These are phyloP conservation scores for Varecia variegata DNA, from an alignment of 2,797 vertebrate species.

Conservation along the genomic window DNA sequence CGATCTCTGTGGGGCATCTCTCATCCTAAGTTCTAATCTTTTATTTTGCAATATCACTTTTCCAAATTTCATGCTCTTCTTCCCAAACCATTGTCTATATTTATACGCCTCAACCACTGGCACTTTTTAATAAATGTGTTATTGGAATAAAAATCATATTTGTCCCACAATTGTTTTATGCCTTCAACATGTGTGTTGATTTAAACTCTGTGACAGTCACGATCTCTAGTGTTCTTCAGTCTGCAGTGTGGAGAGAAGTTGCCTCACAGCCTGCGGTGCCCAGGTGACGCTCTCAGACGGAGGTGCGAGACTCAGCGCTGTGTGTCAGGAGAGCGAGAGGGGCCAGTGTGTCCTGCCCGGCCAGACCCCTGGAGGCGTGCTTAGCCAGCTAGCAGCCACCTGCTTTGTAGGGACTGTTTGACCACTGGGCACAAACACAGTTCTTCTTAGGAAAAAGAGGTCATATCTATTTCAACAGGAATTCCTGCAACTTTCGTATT, in stretches of 20 bases:
- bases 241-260: background rate
- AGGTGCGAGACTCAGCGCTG: too few relatives aligned
- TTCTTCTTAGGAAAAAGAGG: background rate
- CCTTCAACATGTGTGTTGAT: background rate
- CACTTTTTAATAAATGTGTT: background rate
- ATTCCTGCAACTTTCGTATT: background rate
- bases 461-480: background rate
- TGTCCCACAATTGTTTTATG: background rate
- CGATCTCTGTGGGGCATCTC: background rate
- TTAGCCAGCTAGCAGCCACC: rapidly evolving
- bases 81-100: background rate
- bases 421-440: background rate
- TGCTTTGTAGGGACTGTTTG: background rate
- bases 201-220: background rate
- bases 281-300: rapidly evolving
- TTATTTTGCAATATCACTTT: background rate
- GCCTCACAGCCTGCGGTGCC: rapidly evolving
- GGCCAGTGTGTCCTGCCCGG: rapidly evolving
- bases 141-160: background rate
- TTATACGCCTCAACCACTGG: background rate
- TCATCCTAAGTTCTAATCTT: background rate
- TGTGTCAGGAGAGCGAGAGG: background rate
- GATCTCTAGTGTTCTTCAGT: background rate
- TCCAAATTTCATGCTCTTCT: background rate
- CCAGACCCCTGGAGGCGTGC: rapidly evolving